Conservation (phyloP, 2,797 vertebrate species). For the Corythornis leucogaster region DNA sequence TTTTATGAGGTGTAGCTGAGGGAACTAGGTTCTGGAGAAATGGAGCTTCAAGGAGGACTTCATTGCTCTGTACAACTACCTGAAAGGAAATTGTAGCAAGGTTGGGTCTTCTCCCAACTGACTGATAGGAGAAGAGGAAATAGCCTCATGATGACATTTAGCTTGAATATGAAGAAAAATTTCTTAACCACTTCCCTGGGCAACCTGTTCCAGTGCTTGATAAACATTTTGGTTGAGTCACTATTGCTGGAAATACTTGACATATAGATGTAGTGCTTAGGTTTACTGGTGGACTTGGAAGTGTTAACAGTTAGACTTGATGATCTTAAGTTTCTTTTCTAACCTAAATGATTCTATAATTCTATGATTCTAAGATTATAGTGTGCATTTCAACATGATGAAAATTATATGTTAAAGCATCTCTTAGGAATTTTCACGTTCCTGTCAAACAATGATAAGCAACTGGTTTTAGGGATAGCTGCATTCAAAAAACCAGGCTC, state of each 20-base stretch:
- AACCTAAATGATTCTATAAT: background rate
- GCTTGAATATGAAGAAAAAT: background rate
- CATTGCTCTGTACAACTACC: background rate
- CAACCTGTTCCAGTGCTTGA: no score
- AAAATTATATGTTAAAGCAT: background rate
- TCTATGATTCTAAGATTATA: background rate
- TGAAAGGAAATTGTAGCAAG: background rate
- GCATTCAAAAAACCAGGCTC: background rate
- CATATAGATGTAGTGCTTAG: no score
- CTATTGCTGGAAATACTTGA: background rate
- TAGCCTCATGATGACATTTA: background rate
- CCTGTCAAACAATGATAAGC: background rate
- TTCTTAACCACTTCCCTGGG: background rate
- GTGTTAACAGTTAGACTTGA: background rate
- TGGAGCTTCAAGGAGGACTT: background rate
- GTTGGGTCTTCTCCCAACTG: background rate
- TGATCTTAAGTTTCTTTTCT: background rate
- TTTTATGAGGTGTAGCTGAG: no score
- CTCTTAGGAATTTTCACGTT: background rate
- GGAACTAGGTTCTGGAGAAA: background rate
- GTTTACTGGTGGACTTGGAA: background rate
- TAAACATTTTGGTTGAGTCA: background rate
- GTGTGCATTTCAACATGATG: background rate
- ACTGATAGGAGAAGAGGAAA: background rate
- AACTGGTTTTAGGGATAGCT: background rate